Conservation (phyloP, 92 coral and sea anemone species). For the Meandrina meandrites region DNA sequence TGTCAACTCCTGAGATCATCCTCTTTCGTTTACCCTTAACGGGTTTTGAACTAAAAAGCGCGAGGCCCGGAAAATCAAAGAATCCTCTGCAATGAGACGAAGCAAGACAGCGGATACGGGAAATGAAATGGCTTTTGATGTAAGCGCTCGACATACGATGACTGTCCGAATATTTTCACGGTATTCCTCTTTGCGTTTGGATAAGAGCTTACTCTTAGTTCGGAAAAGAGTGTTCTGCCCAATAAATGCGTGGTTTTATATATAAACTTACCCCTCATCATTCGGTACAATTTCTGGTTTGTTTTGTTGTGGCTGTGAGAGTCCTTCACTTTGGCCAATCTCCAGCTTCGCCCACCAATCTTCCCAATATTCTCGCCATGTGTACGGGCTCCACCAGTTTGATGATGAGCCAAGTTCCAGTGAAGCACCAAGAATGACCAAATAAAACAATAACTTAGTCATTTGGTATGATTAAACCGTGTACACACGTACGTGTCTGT, state of each 20-base stretch:
- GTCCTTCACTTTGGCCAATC: conserved; percentile 30
- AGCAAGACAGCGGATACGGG: not conserved
- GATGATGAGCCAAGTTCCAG: conserved; percentile 12
- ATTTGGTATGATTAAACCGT: not conserved
- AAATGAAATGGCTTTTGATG: not conserved
- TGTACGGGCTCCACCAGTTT: conserved; percentile 67
- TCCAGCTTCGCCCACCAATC: conserved; percentile 44
- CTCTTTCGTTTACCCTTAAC: not conserved
- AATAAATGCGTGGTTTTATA: not conserved
- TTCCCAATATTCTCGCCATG: conserved; percentile 64
- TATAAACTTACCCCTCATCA: conserved; percentile 41
- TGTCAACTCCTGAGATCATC: not conserved
- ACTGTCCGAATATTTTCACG: not conserved
- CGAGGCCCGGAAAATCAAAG: not conserved
- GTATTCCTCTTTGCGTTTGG: not conserved
- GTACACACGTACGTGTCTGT: not conserved
- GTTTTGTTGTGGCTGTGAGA: conserved; percentile 27
- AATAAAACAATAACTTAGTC: conserved; percentile 20
- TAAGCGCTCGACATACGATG: not conserved
- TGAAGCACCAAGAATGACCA: conserved; percentile 12
- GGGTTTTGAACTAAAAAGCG: not conserved
- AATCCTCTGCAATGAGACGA: not conserved
- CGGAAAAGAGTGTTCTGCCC: not conserved
- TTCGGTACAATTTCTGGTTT: conserved; percentile 25
- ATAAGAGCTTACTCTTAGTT: not conserved